Conservation (phyloP, 2,888 invertebrate species). For the Pyrrhopygopsis socrates region DNA sequence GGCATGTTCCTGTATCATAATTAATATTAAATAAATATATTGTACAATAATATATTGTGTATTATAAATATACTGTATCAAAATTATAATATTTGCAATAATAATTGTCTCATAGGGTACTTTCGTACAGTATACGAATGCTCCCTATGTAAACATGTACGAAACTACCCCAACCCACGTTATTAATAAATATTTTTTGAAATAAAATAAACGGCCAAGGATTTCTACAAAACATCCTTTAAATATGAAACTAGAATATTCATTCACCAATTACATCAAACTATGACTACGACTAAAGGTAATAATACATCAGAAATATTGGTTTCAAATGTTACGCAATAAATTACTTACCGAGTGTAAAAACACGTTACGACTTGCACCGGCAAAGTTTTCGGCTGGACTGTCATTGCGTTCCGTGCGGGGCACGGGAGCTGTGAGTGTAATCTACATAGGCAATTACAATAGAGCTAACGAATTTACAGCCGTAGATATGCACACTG, state of each 20-base stretch:
- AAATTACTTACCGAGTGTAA: constrained; percentile 2
- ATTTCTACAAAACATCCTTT: not conserved
- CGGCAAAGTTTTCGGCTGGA: no score
- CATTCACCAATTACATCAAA: not conserved
- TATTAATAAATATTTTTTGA: not conserved
- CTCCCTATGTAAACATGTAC: not conserved
- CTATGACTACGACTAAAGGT: not conserved
- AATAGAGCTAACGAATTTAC: not conserved
- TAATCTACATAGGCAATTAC: not conserved
- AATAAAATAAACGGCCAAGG: not conserved
- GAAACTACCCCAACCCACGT: not conserved
- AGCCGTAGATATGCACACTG: not conserved
- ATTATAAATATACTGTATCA: no score
- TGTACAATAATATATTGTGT: no score
- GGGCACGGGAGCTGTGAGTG: not conserved
- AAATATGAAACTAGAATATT: constrained; percentile 2
- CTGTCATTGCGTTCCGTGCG: no score
- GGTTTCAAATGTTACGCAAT: not conserved
- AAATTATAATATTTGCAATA: no score
- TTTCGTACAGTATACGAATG: not conserved
- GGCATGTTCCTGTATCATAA: no score
- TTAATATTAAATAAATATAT: no score
- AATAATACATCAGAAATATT: constrained; percentile 2
- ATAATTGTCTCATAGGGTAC: not conserved
- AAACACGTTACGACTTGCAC: not conserved